phyloP scores from a whole-genome alignment of 2,113 vertebrate species.

The Semnornis frantzii region DNA sequence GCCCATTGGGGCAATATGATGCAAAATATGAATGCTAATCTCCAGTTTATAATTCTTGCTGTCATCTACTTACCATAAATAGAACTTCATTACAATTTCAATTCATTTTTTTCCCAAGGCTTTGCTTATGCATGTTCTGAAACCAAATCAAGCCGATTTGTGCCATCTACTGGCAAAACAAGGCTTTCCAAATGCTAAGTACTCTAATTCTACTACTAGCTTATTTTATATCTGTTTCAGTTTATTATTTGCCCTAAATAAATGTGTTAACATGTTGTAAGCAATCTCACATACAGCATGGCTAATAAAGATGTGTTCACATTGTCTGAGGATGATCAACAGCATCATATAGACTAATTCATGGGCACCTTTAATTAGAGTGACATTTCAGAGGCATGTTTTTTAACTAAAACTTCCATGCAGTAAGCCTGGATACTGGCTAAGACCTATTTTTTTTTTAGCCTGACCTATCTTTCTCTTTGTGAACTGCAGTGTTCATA shows the following conservation, averaged over 20 bases:
- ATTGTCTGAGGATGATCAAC: background rate
- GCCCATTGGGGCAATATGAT: background rate
- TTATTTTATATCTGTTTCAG: background rate
- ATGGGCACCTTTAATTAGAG: background rate
- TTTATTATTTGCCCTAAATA: background rate
- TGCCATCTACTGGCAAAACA: constrained; percentile 62
- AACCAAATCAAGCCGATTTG: constrained; percentile 41
- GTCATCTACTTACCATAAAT: background rate
- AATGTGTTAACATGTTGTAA: background rate
- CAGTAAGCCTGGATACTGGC: background rate
- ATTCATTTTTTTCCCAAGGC: background rate
- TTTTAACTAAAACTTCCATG: background rate
- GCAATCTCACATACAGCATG: background rate
- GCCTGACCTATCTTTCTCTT: background rate
- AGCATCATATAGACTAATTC: background rate
- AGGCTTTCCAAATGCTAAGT: background rate
- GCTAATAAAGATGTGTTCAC: background rate
- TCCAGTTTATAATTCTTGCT: background rate
- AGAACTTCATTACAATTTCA: background rate
- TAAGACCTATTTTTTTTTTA: background rate
- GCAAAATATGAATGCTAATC: background rate
- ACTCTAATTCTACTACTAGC: background rate
- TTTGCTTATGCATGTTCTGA: background rate
- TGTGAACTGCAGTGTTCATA: background rate
- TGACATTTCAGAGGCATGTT: background rate